These are phyloP conservation scores for Pseudobourletiella spinata DNA, from an alignment of 1,140 invertebrate species.

Conservation along the genomic window DNA sequence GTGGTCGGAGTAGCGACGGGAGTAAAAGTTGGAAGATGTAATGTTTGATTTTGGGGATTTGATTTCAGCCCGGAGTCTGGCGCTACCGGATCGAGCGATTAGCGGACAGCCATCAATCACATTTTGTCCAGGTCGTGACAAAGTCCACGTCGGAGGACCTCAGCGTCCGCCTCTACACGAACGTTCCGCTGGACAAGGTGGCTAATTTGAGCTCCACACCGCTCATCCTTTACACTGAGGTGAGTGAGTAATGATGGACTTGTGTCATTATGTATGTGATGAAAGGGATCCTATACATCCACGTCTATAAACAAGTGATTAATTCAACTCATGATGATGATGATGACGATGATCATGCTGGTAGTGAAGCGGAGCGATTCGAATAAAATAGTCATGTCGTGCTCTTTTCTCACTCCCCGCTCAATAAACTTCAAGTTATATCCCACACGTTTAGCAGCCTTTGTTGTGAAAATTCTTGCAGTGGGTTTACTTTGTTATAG, in stretches of 20 bases:
- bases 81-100: slow-evolving; percentile 49
- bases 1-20: background rate
- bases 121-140: slow-evolving; percentile 45
- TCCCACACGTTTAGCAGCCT: no score
- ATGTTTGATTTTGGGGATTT: slow-evolving; percentile 2
- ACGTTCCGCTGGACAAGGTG: slow-evolving; percentile 31
- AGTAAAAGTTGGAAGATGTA: background rate
- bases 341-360: no score
- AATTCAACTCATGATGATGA: no score
- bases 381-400: no score
- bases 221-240: slow-evolving; percentile 46
- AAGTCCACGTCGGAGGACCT: slow-evolving; percentile 34
- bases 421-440: no score
- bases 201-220: slow-evolving; percentile 38
- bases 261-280: background rate
- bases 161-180: slow-evolving; percentile 32
- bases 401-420: no score
- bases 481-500: no score
- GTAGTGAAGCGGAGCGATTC: no score
- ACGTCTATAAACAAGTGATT: no score
- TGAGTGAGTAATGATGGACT: slow-evolving; percentile 16
- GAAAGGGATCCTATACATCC: no score
- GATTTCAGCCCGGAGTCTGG: slow-evolving; percentile 48
- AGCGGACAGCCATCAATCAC: slow-evolving; percentile 49
- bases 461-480: no score